Conservation (phyloP, 1,140 invertebrate genomes). For the Zaprionus kolodkinae region DNA sequence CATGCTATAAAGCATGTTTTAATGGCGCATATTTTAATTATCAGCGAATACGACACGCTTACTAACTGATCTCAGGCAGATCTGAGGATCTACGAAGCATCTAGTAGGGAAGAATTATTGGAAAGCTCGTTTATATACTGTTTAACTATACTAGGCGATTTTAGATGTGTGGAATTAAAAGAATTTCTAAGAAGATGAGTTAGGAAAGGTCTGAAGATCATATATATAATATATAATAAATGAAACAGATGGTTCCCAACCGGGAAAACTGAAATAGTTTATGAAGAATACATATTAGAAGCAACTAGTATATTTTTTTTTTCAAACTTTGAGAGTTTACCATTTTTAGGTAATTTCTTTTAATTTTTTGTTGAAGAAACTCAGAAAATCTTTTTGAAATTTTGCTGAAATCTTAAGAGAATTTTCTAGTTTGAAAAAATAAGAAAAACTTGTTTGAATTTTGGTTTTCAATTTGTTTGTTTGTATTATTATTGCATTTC, state of each 20-base stretch:
- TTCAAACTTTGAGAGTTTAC: too few relatives aligned
- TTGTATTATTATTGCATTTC: constrained; percentile 60
- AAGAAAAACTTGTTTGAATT: constrained; percentile 29
- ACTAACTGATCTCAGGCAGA: background rate
- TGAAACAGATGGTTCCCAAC: too few relatives aligned
- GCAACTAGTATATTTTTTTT: too few relatives aligned
- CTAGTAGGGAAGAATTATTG: background rate
- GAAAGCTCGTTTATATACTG: too few relatives aligned
- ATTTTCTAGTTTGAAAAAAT: constrained; percentile 31
- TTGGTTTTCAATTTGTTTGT: constrained; percentile 36
- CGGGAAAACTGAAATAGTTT: too few relatives aligned
- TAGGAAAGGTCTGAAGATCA: background rate
- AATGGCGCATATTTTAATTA: constrained; percentile 3
- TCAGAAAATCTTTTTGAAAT: background rate
- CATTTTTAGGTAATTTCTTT: too few relatives aligned
- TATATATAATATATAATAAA: too few relatives aligned
- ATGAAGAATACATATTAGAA: too few relatives aligned
- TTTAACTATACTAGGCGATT: too few relatives aligned
- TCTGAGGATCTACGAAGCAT: background rate
- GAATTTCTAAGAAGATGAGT: background rate
- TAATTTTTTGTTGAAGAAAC: background rate
- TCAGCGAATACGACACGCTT: background rate
- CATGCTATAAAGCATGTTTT: background rate
- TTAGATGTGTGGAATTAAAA: background rate
- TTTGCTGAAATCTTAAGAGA: constrained; percentile 29